These are phyloP conservation scores for Heloderma charlesbogerti DNA, from an alignment of 2,113 vertebrate genomes.

Conservation along the genomic window DNA sequence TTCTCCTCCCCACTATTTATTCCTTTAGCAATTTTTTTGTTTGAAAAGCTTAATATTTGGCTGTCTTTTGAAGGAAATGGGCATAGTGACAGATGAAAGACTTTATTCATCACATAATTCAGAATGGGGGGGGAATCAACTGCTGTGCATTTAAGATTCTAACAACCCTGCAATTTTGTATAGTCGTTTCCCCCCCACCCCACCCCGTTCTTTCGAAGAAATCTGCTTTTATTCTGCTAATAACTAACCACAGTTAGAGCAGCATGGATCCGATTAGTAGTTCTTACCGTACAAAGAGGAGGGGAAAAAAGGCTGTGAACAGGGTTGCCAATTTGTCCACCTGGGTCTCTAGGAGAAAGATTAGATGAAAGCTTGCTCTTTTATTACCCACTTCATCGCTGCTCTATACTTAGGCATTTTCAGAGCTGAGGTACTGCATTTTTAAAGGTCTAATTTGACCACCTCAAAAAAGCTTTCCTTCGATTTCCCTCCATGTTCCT, in stretches of 20 bases:
- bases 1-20: conserved; percentile 79
- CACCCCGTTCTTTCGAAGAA: conserved; percentile 82
- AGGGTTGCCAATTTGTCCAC: conserved; percentile 84
- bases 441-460: conserved; percentile 58
- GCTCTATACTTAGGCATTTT: conserved; percentile 65
- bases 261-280: conserved; percentile 87
- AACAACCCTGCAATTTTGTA: conserved; percentile 86
- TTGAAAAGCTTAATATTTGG: conserved; percentile 81
- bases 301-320: conserved; percentile 68
- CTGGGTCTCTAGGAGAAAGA: conserved; percentile 81
- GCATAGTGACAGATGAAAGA: conserved; percentile 83
- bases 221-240: conserved; percentile 86
- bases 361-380: conserved; percentile 76
- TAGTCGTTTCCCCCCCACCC: conserved; percentile 74
- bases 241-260: conserved; percentile 84
- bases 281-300: conserved; percentile 79
- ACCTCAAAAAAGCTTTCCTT: conserved; percentile 30
- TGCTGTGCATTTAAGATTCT: conserved; percentile 85
- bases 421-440: conserved; percentile 64
- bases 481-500: conserved; percentile 48
- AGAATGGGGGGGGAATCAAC: conserved; percentile 75
- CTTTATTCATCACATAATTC: conserved; percentile 80
- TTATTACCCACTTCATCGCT: conserved; percentile 58
- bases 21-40: conserved; percentile 72
- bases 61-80: conserved; percentile 78